Evolutionary conservation across 2,888 invertebrate genomes (phyloP).

Genomic region (Plebejus melissa): DNA sequence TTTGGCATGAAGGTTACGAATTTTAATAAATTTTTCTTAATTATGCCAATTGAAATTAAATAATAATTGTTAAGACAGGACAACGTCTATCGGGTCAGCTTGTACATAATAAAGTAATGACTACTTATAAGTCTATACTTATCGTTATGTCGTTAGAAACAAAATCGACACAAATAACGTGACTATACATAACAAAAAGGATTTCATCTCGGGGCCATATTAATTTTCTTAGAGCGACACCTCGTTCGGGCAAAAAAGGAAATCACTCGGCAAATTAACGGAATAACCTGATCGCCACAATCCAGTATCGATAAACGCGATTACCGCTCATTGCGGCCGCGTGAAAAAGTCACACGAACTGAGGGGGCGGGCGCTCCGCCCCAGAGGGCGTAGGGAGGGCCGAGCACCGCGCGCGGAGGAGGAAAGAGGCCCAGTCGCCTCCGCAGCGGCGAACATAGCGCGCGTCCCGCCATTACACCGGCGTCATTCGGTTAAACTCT

Average conservation of each 20-base stretch:
- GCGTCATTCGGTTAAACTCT: conserved; percentile 19
- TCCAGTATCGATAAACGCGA: conserved; percentile 64
- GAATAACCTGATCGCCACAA: conserved; percentile 41
- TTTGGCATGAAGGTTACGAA: too few species aligned
- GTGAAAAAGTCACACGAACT: conserved; percentile 54
- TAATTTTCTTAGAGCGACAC: conserved; percentile 8
- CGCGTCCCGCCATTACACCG: conserved; percentile 50
- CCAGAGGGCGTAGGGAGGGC: conserved; percentile 69
- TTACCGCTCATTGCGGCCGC: conserved; percentile 67
- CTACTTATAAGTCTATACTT: neutral
- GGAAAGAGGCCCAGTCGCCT: conserved; percentile 70
- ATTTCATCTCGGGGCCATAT: neutral
- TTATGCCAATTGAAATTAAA: too few species aligned
- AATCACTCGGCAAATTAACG: conserved; percentile 34
- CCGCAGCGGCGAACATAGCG: conserved; percentile 62
- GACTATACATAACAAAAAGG: neutral
- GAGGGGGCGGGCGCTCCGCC: conserved; percentile 58
- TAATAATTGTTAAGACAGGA: too few species aligned
- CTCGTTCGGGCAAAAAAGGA: conserved; percentile 28
- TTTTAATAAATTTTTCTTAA: too few species aligned
- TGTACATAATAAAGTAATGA: neutral
- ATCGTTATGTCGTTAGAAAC: neutral
- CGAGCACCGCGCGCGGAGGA: conserved; percentile 53
- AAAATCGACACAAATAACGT: neutral
- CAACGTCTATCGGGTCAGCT: too few species aligned